Evolutionary conservation across 2,888 invertebrate species (phyloP).

Genomic region (Euzophera pinguis): DNA sequence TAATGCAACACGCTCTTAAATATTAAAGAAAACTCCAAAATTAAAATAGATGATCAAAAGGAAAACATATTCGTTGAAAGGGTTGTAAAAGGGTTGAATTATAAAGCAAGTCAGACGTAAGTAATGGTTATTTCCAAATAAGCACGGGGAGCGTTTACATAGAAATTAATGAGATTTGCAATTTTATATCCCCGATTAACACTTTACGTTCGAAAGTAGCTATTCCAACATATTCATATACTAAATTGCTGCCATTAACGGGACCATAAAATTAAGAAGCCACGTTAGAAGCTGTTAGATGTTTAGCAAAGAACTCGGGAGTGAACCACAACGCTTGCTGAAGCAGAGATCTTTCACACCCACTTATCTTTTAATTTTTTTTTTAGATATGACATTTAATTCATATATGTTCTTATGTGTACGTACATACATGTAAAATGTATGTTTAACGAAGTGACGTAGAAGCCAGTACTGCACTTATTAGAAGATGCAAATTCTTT

Average conservation of each 20-base stretch:
- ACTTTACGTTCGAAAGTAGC: conserved; percentile 5
- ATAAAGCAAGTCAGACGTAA: conserved; percentile 4
- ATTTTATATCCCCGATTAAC: conserved; percentile 4
- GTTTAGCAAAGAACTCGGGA: conserved; percentile 27
- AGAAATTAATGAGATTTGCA: conserved; percentile 1
- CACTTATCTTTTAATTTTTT: not conserved
- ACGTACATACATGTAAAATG: no score
- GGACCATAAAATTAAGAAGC: conserved; percentile 50
- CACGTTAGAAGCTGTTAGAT: conserved; percentile 31
- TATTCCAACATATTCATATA: conserved; percentile 14
- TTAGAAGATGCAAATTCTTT: no score
- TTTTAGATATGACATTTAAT: no score
- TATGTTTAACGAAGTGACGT: no score
- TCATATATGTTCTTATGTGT: no score
- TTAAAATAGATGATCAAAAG: not conserved
- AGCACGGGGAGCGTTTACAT: not conserved
- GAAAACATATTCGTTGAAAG: not conserved
- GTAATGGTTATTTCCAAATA: conserved; percentile 1
- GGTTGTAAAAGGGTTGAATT: conserved; percentile 6
- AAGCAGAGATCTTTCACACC: conserved; percentile 9
- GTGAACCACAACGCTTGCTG: conserved; percentile 39
- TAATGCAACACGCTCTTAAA: no score
- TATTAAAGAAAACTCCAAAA: no score
- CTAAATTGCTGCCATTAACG: conserved; percentile 26
- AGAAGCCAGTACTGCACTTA: no score